Conservation (phyloP, 92 coral and sea anemone genomes). For the Heliopora coerulea region DNA sequence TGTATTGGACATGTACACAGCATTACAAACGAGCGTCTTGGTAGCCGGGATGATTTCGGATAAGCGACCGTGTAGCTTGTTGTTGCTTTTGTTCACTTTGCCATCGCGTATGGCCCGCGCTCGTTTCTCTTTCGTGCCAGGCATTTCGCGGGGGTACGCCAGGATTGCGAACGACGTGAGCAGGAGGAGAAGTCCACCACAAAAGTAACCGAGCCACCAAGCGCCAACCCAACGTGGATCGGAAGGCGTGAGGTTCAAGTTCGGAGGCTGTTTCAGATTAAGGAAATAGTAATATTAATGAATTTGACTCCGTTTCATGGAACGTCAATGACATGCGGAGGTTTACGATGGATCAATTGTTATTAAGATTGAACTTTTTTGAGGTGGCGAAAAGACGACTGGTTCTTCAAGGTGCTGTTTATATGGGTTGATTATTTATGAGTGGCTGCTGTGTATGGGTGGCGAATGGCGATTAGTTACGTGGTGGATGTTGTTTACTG, state of each 20-base stretch:
- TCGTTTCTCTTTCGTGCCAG: conserved; percentile 89
- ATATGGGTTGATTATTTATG: too few species aligned
- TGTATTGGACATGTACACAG: conserved; percentile 81
- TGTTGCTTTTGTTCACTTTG: conserved; percentile 55
- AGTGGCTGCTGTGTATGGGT: too few species aligned
- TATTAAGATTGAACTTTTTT: too few species aligned
- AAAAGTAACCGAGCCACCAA: conserved; percentile 99
- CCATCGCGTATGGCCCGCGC: conserved; percentile 64
- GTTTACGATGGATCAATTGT: too few species aligned
- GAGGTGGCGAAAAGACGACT: too few species aligned
- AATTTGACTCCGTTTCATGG: background rate
- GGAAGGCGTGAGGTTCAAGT: conserved; percentile 86
- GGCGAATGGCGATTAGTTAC: too few species aligned
- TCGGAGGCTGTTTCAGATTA: conserved; percentile 79
- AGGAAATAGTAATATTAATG: too few species aligned
- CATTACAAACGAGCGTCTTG: conserved; percentile 77
- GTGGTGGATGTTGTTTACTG: too few species aligned
- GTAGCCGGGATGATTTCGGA: conserved; percentile 92
- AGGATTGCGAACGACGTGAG: conserved; percentile 85
- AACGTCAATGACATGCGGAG: too few species aligned
- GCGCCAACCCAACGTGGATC: conserved; percentile 99
- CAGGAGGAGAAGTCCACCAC: conserved; percentile 82
- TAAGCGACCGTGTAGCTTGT: conserved; percentile 81
- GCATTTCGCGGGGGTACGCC: conserved; percentile 98
- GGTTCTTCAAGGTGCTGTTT: too few species aligned